Evolutionary conservation across 2,113 vertebrate species (phyloP).

Genomic region (Spheniscus mendiculus): DNA sequence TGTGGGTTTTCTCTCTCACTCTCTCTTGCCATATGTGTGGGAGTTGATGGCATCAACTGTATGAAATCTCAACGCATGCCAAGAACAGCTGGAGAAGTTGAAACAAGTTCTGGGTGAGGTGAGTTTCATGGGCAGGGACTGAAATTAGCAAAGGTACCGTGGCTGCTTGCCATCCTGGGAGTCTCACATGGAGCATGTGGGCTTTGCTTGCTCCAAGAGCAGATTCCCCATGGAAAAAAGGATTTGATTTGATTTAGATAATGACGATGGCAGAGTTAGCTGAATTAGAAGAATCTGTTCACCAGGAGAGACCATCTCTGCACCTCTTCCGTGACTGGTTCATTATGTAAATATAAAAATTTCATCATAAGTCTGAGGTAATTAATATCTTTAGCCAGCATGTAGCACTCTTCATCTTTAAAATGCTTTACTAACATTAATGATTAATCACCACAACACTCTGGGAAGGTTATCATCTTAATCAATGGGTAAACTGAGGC

Average conservation of each 20-base stretch:
- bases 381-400: conserved; percentile 18
- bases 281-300: conserved; percentile 6
- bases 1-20: conserved; percentile 68
- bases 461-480: background rate
- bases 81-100: conserved; percentile 82
- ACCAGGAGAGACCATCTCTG: conserved; percentile 29
- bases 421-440: background rate
- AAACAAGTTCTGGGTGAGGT: conserved; percentile 87
- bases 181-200: conserved; percentile 38
- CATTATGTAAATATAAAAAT: conserved; percentile 37
- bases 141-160: conserved; percentile 65
- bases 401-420: conserved; percentile 43
- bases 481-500: conserved; percentile 25
- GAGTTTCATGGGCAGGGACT: conserved; percentile 82
- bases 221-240: background rate
- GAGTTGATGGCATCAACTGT: conserved; percentile 77
- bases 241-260: background rate
- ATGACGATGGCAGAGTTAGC: background rate
- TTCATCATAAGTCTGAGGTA: conserved; percentile 24
- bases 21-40: conserved; percentile 72
- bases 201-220: background rate
- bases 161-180: conserved; percentile 70
- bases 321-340: background rate
- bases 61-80: conserved; percentile 76
- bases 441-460: conserved; percentile 36